Conservation (phyloP, 2,113 vertebrate species). For the Microcebus tavaratra region DNA sequence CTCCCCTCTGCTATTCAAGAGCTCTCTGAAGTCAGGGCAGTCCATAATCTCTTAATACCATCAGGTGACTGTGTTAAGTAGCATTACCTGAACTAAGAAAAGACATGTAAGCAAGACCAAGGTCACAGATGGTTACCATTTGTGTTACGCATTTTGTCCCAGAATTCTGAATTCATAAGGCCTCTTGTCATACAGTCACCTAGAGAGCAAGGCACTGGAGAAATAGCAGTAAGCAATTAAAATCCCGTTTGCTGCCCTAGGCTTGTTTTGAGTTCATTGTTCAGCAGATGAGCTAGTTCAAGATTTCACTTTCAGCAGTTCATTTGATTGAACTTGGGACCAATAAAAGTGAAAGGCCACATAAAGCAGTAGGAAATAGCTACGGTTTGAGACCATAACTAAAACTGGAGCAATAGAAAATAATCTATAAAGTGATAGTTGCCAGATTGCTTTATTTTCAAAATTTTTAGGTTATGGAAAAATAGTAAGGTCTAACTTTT, state of each 20-base stretch:
- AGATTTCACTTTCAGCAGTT: slow-evolving; percentile 76
- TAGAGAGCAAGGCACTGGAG: slow-evolving; percentile 66
- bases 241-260: slow-evolving; percentile 76
- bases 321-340: slow-evolving; percentile 72
- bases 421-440: neutral
- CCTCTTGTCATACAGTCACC: slow-evolving; percentile 67
- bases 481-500: neutral
- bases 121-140: neutral
- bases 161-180: slow-evolving; percentile 63
- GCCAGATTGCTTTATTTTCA: neutral
- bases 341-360: slow-evolving; percentile 66
- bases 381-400: slow-evolving; percentile 8
- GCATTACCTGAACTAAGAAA: slow-evolving; percentile 53
- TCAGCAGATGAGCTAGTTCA: slow-evolving; percentile 77
- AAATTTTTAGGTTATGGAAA: neutral
- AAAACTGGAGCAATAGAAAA: slow-evolving; percentile 6
- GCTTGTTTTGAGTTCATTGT: slow-evolving; percentile 80
- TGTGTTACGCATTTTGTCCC: slow-evolving; percentile 50
- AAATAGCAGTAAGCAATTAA: slow-evolving; percentile 83
- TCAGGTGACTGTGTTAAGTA: slow-evolving; percentile 40
- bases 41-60: slow-evolving; percentile 53
- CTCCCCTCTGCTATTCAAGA: neutral
- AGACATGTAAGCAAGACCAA: neutral
- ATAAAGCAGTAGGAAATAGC: slow-evolving; percentile 18
- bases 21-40: neutral